Percentiles rank a stretch among this genome's conserved stretches.
These are phyloP conservation scores for Macrophya annulata DNA, from an alignment of 2,888 invertebrate genomes.

Conservation along the genomic window DNA sequence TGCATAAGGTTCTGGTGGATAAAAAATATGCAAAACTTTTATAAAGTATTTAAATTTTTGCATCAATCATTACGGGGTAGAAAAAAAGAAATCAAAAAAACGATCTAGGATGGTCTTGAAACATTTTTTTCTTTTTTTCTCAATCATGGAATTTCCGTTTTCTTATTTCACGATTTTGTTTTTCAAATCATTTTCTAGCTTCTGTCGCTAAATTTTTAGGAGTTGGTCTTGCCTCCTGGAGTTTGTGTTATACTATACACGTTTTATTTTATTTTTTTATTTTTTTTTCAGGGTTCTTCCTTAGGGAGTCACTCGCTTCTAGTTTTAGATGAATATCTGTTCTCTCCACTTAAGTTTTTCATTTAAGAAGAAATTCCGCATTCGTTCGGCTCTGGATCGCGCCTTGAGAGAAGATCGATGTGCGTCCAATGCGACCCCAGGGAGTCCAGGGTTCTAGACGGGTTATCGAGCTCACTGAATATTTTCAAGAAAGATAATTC, in stretches of 20 bases:
- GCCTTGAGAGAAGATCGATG: conserved; percentile 41
- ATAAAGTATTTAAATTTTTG: neutral
- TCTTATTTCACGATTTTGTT: neutral
- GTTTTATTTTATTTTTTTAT: neutral
- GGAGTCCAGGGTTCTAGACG: conserved; percentile 1
- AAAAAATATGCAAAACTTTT: neutral
- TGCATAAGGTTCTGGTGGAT: neutral
- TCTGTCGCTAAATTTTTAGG: neutral
- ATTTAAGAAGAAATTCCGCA: conserved; percentile 20
- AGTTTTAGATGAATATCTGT: neutral
- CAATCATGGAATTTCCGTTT: neutral
- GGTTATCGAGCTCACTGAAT: conserved; percentile 32
- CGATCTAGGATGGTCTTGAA: neutral
- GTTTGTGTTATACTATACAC: neutral
- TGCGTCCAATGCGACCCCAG: conserved; percentile 40
- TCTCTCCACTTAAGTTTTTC: neutral
- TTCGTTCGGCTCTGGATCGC: conserved; percentile 37
- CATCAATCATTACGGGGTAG: neutral
- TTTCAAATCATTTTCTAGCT: neutral
- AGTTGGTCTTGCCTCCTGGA: neutral
- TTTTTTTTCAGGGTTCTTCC: neutral
- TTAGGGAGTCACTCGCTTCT: neutral
- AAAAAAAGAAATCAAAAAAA: neutral
- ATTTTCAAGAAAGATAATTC: conserved; percentile 9
- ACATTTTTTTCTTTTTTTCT: neutral